These are phyloP conservation scores for Peromyscus eremicus DNA, from an alignment of 2,797 vertebrate species.

Conservation along the genomic window DNA sequence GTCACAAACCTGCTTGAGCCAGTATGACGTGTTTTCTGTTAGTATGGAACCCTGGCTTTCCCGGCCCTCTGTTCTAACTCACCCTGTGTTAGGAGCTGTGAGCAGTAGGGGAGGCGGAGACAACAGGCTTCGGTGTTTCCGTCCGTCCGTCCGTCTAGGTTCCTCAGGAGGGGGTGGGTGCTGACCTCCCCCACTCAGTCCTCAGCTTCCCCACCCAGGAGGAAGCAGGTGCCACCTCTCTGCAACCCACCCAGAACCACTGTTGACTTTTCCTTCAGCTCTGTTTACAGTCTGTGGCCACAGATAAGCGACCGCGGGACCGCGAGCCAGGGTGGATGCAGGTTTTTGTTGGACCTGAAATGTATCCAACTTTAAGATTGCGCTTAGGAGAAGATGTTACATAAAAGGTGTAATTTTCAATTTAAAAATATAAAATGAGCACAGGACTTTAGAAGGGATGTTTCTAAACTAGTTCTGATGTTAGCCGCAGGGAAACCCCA, in stretches of 20 bases:
- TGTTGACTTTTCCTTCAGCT: constrained; percentile 36
- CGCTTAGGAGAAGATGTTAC: background rate
- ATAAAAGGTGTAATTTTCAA: background rate
- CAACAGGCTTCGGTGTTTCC: too few relatives aligned
- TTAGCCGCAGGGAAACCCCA: background rate
- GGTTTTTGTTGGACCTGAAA: background rate
- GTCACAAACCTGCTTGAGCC: background rate
- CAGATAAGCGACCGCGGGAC: background rate
- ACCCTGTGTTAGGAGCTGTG: background rate
- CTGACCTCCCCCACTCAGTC: too few relatives aligned
- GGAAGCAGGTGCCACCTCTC: background rate
- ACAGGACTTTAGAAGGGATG: background rate
- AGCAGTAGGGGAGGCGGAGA: background rate
- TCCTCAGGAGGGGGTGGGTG: background rate
- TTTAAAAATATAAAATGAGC: constrained; percentile 42
- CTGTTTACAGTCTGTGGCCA: constrained; percentile 28
- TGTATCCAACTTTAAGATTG: background rate
- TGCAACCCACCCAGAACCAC: background rate
- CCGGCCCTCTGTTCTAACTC: background rate
- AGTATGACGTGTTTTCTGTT: background rate
- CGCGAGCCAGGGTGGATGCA: background rate
- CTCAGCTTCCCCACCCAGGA: background rate
- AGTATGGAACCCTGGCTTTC: background rate
- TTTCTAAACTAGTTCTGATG: background rate
- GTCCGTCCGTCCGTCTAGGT: too few relatives aligned